Conservation (phyloP, 2,113 vertebrate species). For the Indicator indicator region DNA sequence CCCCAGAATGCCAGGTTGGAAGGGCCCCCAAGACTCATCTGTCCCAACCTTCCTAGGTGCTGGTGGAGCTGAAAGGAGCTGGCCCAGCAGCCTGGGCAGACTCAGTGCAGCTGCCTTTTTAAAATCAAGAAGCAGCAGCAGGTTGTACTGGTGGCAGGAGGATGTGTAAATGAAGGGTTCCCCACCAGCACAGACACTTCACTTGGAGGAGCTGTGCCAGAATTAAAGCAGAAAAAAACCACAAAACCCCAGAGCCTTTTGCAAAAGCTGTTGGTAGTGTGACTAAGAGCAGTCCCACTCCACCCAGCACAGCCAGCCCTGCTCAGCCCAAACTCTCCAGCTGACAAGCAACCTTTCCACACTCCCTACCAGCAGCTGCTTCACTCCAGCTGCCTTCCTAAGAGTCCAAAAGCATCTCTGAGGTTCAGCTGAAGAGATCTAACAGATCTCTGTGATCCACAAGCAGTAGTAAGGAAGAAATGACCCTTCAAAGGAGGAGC, state of each 20-base stretch:
- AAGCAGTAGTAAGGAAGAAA: not conserved
- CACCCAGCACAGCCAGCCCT: slow-evolving; percentile 59
- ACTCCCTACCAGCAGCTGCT: slow-evolving; percentile 18
- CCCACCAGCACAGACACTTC: not conserved
- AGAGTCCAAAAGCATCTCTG: not conserved
- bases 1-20: too few species aligned
- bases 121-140: not conserved
- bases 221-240: not conserved
- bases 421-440: not conserved
- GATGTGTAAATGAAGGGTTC: not conserved
- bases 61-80: too few species aligned
- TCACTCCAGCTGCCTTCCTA: not conserved
- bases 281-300: slow-evolving; percentile 63
- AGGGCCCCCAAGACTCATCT: too few species aligned
- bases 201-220: not conserved
- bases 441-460: not conserved
- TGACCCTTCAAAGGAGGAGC: not conserved
- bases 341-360: slow-evolving; percentile 58
- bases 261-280: slow-evolving; percentile 34
- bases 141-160: not conserved
- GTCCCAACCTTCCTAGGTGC: too few species aligned
- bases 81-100: not conserved
- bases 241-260: not conserved
- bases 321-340: slow-evolving; percentile 42
- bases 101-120: not conserved